phyloP scores from a whole-genome alignment of 2,888 invertebrate species.

The Lingula anatina region DNA sequence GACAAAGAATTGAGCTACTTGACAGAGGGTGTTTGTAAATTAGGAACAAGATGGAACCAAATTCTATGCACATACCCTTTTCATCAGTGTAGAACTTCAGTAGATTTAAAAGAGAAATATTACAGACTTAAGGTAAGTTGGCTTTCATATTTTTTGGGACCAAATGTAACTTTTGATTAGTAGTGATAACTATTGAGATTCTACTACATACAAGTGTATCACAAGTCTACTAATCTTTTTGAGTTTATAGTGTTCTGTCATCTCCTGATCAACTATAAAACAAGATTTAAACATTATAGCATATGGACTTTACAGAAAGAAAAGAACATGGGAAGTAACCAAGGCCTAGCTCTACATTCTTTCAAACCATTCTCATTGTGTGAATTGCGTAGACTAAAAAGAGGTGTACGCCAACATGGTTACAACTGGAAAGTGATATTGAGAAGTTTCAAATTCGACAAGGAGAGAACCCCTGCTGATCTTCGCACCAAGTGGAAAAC shows the following conservation, averaged over 20 bases:
- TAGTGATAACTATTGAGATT: too few species aligned
- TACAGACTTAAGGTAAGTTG: conserved; percentile 27
- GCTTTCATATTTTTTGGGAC: too few species aligned
- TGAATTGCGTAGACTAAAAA: conserved; percentile 32
- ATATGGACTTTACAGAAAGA: too few species aligned
- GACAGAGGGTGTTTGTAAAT: conserved; percentile 24
- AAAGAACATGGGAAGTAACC: too few species aligned
- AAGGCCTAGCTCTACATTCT: not conserved
- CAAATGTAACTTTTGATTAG: too few species aligned
- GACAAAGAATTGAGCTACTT: conserved; percentile 29
- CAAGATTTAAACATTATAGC: too few species aligned
- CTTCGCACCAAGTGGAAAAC: conserved; percentile 32
- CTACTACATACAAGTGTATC: too few species aligned
- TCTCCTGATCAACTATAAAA: too few species aligned
- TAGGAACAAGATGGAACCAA: conserved; percentile 37
- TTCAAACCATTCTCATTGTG: conserved; percentile 32
- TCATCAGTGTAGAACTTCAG: conserved; percentile 33
- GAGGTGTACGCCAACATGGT: conserved; percentile 31
- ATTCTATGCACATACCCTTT: conserved; percentile 34
- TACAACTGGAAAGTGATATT: conserved; percentile 39
- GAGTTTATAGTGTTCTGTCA: too few species aligned
- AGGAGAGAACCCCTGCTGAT: conserved; percentile 28
- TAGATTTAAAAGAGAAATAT: conserved; percentile 42
- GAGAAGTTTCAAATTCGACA: conserved; percentile 17
- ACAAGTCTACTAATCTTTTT: too few species aligned